Conservation (phyloP, 2,113 vertebrate genomes). For the Corythornis cristatus region DNA sequence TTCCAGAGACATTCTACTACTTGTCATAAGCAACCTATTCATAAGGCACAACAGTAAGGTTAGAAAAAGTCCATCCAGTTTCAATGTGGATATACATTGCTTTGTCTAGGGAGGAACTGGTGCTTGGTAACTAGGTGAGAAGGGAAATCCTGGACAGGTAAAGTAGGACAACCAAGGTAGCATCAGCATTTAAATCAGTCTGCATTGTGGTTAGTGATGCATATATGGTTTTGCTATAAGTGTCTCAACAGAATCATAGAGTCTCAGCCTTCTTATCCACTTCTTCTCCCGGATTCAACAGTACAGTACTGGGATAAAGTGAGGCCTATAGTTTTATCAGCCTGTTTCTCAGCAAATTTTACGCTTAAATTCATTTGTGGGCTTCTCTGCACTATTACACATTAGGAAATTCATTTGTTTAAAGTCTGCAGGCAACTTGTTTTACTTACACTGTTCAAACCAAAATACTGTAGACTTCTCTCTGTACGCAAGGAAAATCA, state of each 20-base stretch:
- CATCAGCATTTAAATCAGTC: background rate
- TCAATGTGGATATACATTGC: background rate
- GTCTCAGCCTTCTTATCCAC: background rate
- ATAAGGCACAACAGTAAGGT: background rate
- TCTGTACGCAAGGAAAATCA: slow-evolving; percentile 26
- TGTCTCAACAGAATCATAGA: background rate
- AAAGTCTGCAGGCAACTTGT: background rate
- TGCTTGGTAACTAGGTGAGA: background rate
- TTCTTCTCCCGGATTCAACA: background rate
- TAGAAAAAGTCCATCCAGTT: background rate
- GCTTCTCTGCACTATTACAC: background rate
- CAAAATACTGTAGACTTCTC: background rate
- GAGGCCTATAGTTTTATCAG: background rate
- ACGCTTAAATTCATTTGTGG: background rate
- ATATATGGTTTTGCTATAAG: background rate
- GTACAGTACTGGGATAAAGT: background rate
- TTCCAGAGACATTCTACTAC: background rate
- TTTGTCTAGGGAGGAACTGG: background rate
- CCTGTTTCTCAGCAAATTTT: background rate
- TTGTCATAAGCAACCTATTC: background rate
- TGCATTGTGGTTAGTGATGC: background rate
- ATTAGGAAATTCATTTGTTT: background rate
- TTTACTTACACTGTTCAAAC: background rate
- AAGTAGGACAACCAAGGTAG: background rate
- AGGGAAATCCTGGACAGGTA: background rate